Conservation (phyloP, 2,797 vertebrate species). For the Danio tinwini region DNA sequence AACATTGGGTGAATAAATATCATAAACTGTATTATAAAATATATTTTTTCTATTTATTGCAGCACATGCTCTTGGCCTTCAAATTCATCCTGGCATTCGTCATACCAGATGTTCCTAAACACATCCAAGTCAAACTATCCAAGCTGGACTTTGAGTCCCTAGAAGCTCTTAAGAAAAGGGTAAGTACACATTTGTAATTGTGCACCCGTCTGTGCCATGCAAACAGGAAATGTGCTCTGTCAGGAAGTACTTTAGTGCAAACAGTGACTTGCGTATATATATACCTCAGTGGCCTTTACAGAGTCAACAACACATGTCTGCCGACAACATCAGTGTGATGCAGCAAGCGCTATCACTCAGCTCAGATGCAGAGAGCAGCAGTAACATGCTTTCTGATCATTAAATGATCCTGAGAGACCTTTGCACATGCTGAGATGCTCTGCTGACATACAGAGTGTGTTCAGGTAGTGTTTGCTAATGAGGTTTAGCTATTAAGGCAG, state of each 20-base stretch:
- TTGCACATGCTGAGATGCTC: conserved; percentile 2
- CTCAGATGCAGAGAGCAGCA: conserved; percentile 14
- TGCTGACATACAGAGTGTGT: conserved; percentile 27
- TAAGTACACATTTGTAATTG: conserved; percentile 67
- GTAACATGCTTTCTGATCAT: conserved; percentile 37
- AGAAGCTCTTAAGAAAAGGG: conserved; percentile 97
- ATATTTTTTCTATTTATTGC: conserved; percentile 58
- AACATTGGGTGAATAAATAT: too few relatives aligned
- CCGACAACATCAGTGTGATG: conserved; percentile 3
- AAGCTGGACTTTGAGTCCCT: conserved; percentile 79
- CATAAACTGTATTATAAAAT: background rate
- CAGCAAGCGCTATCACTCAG: background rate
- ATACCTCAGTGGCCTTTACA: conserved; percentile 9
- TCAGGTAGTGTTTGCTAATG: conserved; percentile 43
- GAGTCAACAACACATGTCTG: conserved; percentile 29
- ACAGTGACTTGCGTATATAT: background rate
- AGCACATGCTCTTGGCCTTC: conserved; percentile 90
- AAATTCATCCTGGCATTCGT: conserved; percentile 94
- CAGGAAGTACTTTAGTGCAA: conserved; percentile 33
- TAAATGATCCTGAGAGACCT: conserved; percentile 49
- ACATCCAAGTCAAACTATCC: conserved; percentile 86
- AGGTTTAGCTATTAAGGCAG: conserved; percentile 53
- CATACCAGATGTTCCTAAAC: conserved; percentile 90
- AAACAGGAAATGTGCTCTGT: conserved; percentile 19
- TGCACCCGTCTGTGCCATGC: background rate